Evolutionary conservation across 2,797 vertebrate genomes (phyloP), one percentile per base, ranked within the genome.

Genomic region (Peromyscus melanophrys): DNA sequence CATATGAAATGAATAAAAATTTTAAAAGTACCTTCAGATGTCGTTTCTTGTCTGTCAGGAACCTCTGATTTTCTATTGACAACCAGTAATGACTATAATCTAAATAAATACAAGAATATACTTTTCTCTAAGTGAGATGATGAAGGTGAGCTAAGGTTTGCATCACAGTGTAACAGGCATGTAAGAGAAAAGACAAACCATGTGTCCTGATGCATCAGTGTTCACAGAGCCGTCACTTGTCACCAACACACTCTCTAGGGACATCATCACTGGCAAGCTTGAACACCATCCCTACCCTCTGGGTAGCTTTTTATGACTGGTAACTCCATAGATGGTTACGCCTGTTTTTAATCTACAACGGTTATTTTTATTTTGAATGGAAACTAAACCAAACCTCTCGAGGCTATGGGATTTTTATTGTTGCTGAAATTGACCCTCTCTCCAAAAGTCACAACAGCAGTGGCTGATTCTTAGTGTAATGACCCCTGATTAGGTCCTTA

Each of bases 301-400:
- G 49, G 52, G 49, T 73, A 73, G 43, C 29, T 2, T 5, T 57
- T 59, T 52, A 65, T 87, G n/a, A 76, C 23, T 57, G 86, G 31
- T 12, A 65, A 84, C 27, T 61, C 27, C 52, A 4, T 14, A 65
- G 82, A 57, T 27, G 37, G 29, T 89, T 93, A 86, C 67, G 13
- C 46, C 65, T 81, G n/a, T 57, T 86, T 97, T 90, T 86, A 29
- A 93, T 88, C 76, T 83, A 86, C 31, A 34, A 93, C 75, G 90
- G 21, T 21, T 85, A 34, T 83, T 94, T 96, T 95, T 85, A 92
- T 89, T 95, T 89, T 92, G 52, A 88, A 11, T 87, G 61, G 86
- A 95, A 95, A 83, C 40, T 65, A 90, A 93, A 81, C 13, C 71
- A 84, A 71, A 46, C 6, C 55, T 95, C 94, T 96, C 92, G 69